Evolutionary conservation across 2,888 invertebrate genomes (phyloP), one percentile per base, ranked within the genome.

Genomic region (Agelastica alni): DNA sequence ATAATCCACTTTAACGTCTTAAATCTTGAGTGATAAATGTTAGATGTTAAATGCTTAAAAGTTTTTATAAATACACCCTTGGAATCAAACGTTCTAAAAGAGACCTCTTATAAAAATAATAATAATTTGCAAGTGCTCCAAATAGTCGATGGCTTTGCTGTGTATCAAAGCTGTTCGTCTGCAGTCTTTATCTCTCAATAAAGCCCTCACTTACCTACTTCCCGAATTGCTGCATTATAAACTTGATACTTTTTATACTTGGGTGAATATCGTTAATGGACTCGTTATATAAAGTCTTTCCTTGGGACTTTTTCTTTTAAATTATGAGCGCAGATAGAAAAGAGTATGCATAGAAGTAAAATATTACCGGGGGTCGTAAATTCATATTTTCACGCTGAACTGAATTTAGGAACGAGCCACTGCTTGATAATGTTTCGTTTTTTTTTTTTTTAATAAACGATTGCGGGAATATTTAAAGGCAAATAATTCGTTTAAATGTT

Each of bases 241-340:
- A 75, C 73, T 72, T 72, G 75, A 75, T 75, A 75, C 74, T 76
- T 75, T 76, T 74, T 70, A 74, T 74, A 71, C 70, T 71, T 69
- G 69, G 72, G 66, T 74, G 74, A 70, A 71, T 73, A 73, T 69
- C 70, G 69, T 72, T 76, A 76, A 76, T 76, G 76, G 75, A 73
- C 71, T 73, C 73, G 71, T 73, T 73, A 72, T 72, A 67, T 62
- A 64, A 55, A 56, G 56, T 51, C 56, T 46, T 30, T 47, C 42
- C 62, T 58, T 59, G 60, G 51, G 47, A 51, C 41, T 55, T 36
- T 41, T 54, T 53, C 51, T 58, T 46, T 41, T 36, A 51, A 55
- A 58, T 58, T 58, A 58, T 39, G 55, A 53, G 51, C 55, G 26
- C 53, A 58, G 57, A 58, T 58, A 58, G 47, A 58, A 39, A 16